A percentile compares a stretch with the other conserved stretches of the same genome.
Evolutionary conservation across 2,113 vertebrate genomes (phyloP).

Genomic region (Fulica atra): DNA sequence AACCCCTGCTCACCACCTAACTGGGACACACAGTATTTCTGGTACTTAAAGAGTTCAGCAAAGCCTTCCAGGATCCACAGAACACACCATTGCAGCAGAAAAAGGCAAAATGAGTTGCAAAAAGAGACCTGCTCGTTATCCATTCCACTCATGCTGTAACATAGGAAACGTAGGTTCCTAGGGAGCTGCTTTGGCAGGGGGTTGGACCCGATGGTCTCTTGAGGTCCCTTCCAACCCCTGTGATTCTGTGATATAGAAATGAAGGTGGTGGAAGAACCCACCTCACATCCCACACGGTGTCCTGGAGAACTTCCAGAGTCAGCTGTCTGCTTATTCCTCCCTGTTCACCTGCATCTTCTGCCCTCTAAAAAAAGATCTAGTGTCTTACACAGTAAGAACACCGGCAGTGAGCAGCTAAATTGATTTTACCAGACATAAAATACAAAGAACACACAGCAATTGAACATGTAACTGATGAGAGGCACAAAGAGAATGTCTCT

Average conservation of each 20-base stretch:
- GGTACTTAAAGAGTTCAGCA: background rate
- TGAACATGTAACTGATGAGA: background rate
- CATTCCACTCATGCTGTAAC: background rate
- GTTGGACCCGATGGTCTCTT: no score
- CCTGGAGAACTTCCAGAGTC: background rate
- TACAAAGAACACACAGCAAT: background rate
- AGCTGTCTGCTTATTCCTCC: background rate
- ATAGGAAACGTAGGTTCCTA: background rate
- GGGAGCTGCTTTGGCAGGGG: no score
- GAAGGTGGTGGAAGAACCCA: background rate
- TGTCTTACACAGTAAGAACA: background rate
- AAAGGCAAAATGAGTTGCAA: background rate
- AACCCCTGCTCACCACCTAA: background rate
- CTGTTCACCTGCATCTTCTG: background rate
- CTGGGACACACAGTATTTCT: background rate
- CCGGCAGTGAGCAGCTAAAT: background rate
- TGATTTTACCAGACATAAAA: background rate
- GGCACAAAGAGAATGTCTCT: background rate
- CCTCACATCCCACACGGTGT: fast-evolving
- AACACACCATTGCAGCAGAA: background rate
- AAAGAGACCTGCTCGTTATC: background rate
- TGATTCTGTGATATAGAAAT: background rate
- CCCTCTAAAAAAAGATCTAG: background rate
- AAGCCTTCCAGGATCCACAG: background rate
- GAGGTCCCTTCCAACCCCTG: no score